Conservation (phyloP, 2,797 vertebrate species). For the Poeciliopsis gracilis region DNA sequence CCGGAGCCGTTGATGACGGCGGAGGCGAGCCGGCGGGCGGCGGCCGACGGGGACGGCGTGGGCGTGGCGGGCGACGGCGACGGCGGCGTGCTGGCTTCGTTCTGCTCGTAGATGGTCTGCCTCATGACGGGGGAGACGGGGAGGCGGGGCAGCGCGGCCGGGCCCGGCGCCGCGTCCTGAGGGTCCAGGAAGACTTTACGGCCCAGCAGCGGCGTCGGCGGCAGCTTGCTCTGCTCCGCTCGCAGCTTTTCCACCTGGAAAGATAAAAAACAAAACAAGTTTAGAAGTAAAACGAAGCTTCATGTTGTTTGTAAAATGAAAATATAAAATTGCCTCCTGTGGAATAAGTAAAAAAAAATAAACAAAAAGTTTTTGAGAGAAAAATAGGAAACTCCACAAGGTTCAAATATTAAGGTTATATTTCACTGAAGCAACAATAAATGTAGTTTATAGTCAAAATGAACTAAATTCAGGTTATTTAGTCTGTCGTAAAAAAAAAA, state of each 20-base stretch:
- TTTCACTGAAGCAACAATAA: neutral
- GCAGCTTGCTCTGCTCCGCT: constrained; percentile 89
- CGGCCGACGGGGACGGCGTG: constrained; percentile 70
- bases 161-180: constrained; percentile 70
- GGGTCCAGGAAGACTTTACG: constrained; percentile 91
- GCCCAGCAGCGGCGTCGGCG: constrained; percentile 89
- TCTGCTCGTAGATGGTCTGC: constrained; percentile 85
- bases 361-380: neutral
- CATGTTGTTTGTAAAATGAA: neutral
- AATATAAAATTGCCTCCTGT: neutral
- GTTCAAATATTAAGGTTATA: neutral
- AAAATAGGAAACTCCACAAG: neutral
- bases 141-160: constrained; percentile 77
- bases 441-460: neutral
- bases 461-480: neutral
- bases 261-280: neutral
- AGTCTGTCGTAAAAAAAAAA: neutral
- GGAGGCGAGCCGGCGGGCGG: constrained; percentile 64
- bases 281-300: neutral
- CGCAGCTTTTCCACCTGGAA: constrained; percentile 90
- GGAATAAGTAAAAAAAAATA: neutral
- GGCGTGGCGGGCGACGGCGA: constrained; percentile 65
- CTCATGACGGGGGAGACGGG: constrained; percentile 78
- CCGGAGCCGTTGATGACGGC: constrained; percentile 76
- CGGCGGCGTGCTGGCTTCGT: constrained; percentile 73